A percentile compares a stretch with the other conserved stretches of the same genome.
These are phyloP conservation scores for Muscina levida DNA, from an alignment of 2,888 invertebrate species.

Conservation along the genomic window DNA sequence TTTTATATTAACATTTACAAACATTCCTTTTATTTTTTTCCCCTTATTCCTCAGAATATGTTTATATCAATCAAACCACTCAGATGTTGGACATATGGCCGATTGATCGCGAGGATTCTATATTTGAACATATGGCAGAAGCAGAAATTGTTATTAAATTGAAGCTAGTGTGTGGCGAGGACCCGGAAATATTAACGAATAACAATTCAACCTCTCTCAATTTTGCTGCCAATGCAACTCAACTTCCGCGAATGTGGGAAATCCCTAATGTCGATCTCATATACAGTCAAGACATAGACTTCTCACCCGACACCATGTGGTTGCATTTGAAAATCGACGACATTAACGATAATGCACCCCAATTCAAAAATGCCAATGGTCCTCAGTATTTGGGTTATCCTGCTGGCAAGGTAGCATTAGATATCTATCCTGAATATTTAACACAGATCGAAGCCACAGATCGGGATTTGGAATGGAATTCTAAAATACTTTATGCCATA, in stretches of 20 bases:
- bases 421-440: slow-evolving; percentile 69
- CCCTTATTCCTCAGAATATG: slow-evolving; percentile 67
- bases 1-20: no score
- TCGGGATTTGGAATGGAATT: slow-evolving; percentile 70
- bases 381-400: slow-evolving; percentile 70
- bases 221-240: neutral
- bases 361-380: slow-evolving; percentile 66
- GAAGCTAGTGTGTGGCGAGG: slow-evolving; percentile 63
- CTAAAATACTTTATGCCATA: slow-evolving; percentile 68
- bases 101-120: slow-evolving; percentile 69
- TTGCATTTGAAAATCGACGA: slow-evolving; percentile 71
- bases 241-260: neutral
- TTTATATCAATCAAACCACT: slow-evolving; percentile 67
- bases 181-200: neutral
- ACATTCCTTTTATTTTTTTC: neutral
- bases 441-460: slow-evolving; percentile 69
- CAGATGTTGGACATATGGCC: slow-evolving; percentile 68
- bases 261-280: slow-evolving; percentile 5
- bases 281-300: slow-evolving; percentile 67
- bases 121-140: slow-evolving; percentile 66
- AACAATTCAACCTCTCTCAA: neutral
- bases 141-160: slow-evolving; percentile 70
- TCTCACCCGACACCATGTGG: slow-evolving; percentile 67
- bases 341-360: slow-evolving; percentile 72
- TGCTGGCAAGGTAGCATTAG: slow-evolving; percentile 56